Evolutionary conservation across 2,888 invertebrate genomes (phyloP), one percentile per base, ranked within the genome.

Genomic region (Xanthorhoe designata): DNA sequence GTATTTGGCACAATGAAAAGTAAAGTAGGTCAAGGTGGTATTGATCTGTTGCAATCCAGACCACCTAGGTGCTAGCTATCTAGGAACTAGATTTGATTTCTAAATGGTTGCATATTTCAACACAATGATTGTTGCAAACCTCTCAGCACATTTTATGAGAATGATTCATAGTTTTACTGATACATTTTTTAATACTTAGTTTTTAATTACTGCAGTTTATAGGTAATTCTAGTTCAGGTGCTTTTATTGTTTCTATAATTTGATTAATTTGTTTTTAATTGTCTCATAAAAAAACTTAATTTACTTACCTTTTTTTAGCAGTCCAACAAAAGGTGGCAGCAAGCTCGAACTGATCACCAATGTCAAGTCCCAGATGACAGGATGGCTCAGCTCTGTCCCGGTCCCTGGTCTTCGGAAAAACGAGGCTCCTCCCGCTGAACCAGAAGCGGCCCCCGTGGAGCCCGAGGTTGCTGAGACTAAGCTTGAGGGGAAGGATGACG

Each of bases 351-450:
- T 98, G 95, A 95, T 98, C 84, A 96, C 97, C 76, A 97, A 97
- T 80, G 97, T 97, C 66, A 97, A 97, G 94, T 96, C 95, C 65
- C 96, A 97, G 91, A 96, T 97, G 95, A 96, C 96, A n/a, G 97
- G 97, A 51, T 97, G 97, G 96, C 94, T 97, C 65, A 96, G 96
- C 68, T 95, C 96, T 54, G 96, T 96, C 64, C 95, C 95, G 18
- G 96, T 96, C 72, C 96, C 97, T 6, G 97, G 97, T 68, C 92
- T 97, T 72, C 94, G 96, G 84, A 96, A 96, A 92, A 94, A 94
- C 75, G 95, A 95, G 71, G 93, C 91, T 9, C 91, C 94, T 3
- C 89, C 90, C 15, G 94, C 82, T 0, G 94, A 95, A 69, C 84
- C 89, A 4, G 90, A 93, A 68, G 87, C 91, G 1, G 88, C 86